Percentiles rank a stretch among this genome's conserved stretches.
These are phyloP conservation scores for Samia ricini DNA, from an alignment of 1,140 invertebrate species.

Conservation along the genomic window DNA sequence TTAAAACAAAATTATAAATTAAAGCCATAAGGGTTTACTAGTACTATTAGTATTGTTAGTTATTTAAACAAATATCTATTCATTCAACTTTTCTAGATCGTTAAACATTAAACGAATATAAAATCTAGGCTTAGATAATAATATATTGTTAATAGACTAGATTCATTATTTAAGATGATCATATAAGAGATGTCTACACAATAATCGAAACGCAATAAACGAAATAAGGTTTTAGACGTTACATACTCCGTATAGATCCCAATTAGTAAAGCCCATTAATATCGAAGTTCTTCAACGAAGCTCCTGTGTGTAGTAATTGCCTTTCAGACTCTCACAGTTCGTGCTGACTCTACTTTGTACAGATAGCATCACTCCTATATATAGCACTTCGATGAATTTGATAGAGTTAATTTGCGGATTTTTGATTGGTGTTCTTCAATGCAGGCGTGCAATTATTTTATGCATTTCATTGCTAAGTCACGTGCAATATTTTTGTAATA, in stretches of 20 bases:
- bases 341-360: slow-evolving; percentile 8
- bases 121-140: too few relatives aligned
- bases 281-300: slow-evolving; percentile 25
- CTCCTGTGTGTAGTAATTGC: slow-evolving; percentile 29
- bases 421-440: slow-evolving; percentile 1
- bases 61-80: too few relatives aligned
- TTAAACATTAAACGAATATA: too few relatives aligned
- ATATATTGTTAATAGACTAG: too few relatives aligned
- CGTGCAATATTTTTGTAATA: too few relatives aligned
- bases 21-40: too few relatives aligned
- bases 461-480: too few relatives aligned
- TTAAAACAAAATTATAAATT: too few relatives aligned
- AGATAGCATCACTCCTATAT: slow-evolving; percentile 5
- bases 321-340: slow-evolving; percentile 27
- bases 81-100: too few relatives aligned
- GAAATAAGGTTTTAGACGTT: background rate
- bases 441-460: too few relatives aligned
- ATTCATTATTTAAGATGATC: background rate
- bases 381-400: background rate
- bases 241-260: slow-evolving; percentile 19
- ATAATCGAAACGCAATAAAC: background rate
- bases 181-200: too few relatives aligned
- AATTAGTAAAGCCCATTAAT: slow-evolving; percentile 27
- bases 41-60: too few relatives aligned
- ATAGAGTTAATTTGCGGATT: background rate